These are phyloP conservation scores for Microcebus jonahi DNA, from an alignment of 2,113 vertebrate species.

Conservation along the genomic window DNA sequence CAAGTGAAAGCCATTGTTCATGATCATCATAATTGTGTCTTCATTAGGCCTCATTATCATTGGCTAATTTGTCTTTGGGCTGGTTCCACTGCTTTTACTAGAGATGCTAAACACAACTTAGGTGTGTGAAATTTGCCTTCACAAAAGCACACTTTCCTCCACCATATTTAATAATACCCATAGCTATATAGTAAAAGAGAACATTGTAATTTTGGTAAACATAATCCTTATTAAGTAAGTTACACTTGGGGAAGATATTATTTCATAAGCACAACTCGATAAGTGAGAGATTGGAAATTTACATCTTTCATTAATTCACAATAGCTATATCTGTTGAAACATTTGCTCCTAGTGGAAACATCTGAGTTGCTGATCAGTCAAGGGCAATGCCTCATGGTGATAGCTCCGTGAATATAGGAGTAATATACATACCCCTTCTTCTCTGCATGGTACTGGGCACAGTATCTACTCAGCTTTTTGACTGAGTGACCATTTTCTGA, in stretches of 20 bases:
- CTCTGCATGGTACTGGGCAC: accelerated
- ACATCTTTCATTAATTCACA: not conserved
- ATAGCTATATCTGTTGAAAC: not conserved
- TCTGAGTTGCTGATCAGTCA: not conserved
- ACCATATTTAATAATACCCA: not conserved
- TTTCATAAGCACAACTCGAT: not conserved
- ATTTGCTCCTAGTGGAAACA: not conserved
- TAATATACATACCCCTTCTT: accelerated
- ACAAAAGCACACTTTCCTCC: not conserved
- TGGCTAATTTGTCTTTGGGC: not conserved
- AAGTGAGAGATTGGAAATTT: not conserved
- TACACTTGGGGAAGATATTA: not conserved
- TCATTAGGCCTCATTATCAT: not conserved
- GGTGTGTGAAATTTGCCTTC: not conserved
- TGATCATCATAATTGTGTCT: not conserved
- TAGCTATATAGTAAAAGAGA: not conserved
- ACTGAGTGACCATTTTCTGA: not conserved
- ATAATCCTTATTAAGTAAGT: not conserved
- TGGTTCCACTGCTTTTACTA: not conserved
- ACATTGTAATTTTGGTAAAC: not conserved
- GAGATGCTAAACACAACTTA: not conserved
- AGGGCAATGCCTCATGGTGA: not conserved
- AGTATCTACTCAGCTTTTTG: not conserved
- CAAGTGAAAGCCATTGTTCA: not conserved
- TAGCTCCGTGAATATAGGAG: not conserved